Conservation (phyloP, 2,113 vertebrate species). For the Prietella phreatophila region DNA sequence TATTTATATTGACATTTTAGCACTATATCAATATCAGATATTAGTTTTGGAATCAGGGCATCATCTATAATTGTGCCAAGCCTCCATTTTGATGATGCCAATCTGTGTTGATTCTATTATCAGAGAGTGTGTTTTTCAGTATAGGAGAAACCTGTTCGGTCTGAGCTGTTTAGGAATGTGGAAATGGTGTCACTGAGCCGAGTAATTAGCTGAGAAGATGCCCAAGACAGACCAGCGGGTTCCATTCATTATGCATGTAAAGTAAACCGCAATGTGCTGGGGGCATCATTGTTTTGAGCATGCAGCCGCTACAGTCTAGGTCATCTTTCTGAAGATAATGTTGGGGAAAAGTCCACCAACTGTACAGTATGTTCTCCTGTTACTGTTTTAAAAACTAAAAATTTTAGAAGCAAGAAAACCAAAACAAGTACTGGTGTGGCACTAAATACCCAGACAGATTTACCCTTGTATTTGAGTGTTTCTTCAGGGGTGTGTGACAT, state of each 20-base stretch:
- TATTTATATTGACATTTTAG: not conserved
- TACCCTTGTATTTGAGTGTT: not conserved
- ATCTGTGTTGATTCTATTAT: not conserved
- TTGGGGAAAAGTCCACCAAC: not conserved
- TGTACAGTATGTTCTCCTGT: not conserved
- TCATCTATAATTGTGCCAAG: not conserved
- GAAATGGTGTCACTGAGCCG: not conserved
- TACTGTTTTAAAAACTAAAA: not conserved
- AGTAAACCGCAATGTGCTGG: not conserved
- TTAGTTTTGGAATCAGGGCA: not conserved
- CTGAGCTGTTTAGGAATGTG: not conserved
- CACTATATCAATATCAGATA: not conserved
- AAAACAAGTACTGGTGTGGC: not conserved
- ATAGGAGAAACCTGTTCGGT: not conserved
- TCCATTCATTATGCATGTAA: conserved; percentile 24
- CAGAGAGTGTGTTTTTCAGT: not conserved
- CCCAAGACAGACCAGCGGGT: not conserved
- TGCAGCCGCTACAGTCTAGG: not conserved
- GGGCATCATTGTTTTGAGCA: not conserved
- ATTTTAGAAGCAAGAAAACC: not conserved
- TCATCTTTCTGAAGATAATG: conserved; percentile 12
- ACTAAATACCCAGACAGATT: not conserved
- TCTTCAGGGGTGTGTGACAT: not conserved
- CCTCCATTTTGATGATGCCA: not conserved
- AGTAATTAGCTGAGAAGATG: not conserved